Evolutionary conservation across 2,113 vertebrate genomes (phyloP), one percentile per base, ranked within the genome.

Genomic region (Romanogobio albipinnatus): DNA sequence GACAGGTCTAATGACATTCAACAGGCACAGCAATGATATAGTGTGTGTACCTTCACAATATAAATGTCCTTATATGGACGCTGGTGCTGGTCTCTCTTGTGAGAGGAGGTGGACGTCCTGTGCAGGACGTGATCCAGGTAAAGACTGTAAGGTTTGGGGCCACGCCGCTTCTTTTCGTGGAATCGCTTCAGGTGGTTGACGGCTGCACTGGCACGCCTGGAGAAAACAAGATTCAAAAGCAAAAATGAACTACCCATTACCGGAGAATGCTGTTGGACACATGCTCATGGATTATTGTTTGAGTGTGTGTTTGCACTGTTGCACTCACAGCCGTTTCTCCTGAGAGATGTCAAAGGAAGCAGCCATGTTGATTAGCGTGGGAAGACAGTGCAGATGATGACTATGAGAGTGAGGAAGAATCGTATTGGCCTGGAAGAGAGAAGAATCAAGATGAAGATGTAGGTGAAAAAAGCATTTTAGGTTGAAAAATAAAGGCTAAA

Each of bases 361-460:
- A 19, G 98, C 97, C 97, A 98, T 96, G 89, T 99, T 99, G 96
- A 99, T 98, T 87, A 99, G 92, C 24, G 97, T 98, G 80, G 97
- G 98, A 83, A 99, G 95, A 90, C 98, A 99, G 92, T 99, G 98
- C 86, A 99, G 94, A 92, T 99, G 97, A 93, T 98, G 97, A 89
- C 98, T 99, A 88, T 99, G 97, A 78, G 97, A 96, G 91, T 99
- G 97, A 90, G 98, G 97, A 91, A 99, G 97, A 89, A 99, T 98
- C 89, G 96, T 98, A 91, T 98, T 99, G 89, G 98, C 98, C 98
- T 99, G 39, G 22, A 76, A 64, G 56, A 85, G 26, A 85, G 39
- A 81, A 26, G n/a, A 39, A 39, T 2, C 49, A 76, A 53, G 26
- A 15, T 15, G 45, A 36, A 33, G 19, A 61, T 10, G n/a, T 6